A percentile compares a stretch with the other conserved stretches of the same genome.
These are phyloP conservation scores for Bubo blakistoni DNA, from an alignment of 2,113 vertebrate species.

Conservation along the genomic window DNA sequence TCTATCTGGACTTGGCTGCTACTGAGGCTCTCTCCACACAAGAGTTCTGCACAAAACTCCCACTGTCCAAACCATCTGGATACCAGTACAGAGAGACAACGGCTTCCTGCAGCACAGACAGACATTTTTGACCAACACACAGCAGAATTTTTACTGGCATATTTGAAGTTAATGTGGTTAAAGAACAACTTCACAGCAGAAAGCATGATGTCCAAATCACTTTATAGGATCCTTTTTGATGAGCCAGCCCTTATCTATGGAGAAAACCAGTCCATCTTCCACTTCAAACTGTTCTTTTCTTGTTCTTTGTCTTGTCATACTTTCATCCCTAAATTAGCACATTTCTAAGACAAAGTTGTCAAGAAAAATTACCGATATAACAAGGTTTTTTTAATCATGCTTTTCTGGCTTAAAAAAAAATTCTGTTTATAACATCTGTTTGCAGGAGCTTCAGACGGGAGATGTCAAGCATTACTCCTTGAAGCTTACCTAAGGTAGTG, in stretches of 20 bases:
- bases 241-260: neutral
- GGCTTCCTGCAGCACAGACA: neutral
- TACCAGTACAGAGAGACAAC: fast-evolving
- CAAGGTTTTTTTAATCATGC: neutral
- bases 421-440: slow-evolving; percentile 25
- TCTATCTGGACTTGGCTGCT: neutral
- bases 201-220: neutral
- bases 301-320: neutral
- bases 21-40: neutral
- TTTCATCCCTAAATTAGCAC: slow-evolving; percentile 55
- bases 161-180: neutral
- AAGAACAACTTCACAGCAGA: neutral
- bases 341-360: slow-evolving; percentile 36
- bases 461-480: neutral
- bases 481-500: neutral
- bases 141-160: neutral
- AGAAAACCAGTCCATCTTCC: neutral
- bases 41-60: neutral
- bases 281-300: neutral
- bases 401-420: neutral
- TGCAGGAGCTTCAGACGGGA: neutral
- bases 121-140: neutral
- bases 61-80: neutral
- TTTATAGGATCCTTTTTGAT: neutral
- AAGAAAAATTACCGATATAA: neutral